These are phyloP conservation scores for Alosa sapidissima DNA, from an alignment of 2,797 vertebrate genomes.

Conservation along the genomic window DNA sequence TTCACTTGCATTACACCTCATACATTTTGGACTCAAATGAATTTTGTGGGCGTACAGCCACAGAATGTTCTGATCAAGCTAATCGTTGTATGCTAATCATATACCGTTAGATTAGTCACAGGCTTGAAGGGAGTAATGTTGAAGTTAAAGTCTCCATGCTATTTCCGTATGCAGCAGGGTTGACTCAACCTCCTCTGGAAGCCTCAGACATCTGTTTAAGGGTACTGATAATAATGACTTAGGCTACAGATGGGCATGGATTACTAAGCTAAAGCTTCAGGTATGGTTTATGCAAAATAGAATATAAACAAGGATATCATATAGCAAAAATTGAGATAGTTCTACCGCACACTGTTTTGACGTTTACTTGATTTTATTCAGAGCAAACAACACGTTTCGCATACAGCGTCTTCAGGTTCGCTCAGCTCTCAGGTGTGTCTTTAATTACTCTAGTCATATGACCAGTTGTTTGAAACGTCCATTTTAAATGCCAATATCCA, in stretches of 20 bases:
- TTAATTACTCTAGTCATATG: too few species aligned
- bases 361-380: too few species aligned
- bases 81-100: background rate
- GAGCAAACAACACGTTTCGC: too few species aligned
- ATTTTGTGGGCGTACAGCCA: background rate
- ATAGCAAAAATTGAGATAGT: too few species aligned
- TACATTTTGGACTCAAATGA: background rate
- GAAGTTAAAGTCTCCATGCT: slow-evolving; percentile 20
- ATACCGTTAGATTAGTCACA: background rate
- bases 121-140: background rate
- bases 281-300: slow-evolving; percentile 18
- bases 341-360: too few species aligned
- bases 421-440: too few species aligned
- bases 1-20: background rate
- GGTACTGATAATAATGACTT: slow-evolving; percentile 46
- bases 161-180: slow-evolving; percentile 11
- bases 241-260: slow-evolving; percentile 45
- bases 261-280: slow-evolving; percentile 29
- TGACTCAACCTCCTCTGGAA: slow-evolving; percentile 29
- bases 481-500: too few species aligned
- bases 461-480: too few species aligned
- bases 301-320: background rate
- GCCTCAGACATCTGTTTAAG: slow-evolving; percentile 42
- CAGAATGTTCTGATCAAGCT: background rate
- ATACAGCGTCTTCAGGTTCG: too few species aligned